Percentiles rank a stretch among this genome's conserved stretches.
These are phyloP conservation scores for Coptodon bakossiorum DNA, from an alignment of 2,113 vertebrate species.

Conservation along the genomic window DNA sequence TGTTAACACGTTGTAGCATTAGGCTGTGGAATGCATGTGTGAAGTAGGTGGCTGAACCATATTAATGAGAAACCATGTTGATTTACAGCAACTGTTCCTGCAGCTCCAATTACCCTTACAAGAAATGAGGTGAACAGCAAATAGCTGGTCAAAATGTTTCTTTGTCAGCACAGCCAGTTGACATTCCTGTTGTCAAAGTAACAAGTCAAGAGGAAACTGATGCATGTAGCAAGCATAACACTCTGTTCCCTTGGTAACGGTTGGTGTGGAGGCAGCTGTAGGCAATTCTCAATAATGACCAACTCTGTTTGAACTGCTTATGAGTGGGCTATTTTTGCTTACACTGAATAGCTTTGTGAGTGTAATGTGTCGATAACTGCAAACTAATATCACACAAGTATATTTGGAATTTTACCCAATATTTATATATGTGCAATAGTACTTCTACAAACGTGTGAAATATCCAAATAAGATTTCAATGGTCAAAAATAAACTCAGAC, in stretches of 20 bases:
- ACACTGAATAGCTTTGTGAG: neutral
- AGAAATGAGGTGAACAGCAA: conserved; percentile 29
- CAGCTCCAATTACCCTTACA: conserved; percentile 18
- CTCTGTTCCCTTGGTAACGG: conserved; percentile 58
- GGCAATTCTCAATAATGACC: conserved; percentile 8
- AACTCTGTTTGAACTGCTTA: neutral
- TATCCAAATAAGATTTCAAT: neutral
- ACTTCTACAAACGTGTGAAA: neutral
- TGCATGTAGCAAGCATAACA: conserved; percentile 35
- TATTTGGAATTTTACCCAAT: neutral
- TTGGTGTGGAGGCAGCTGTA: conserved; percentile 22
- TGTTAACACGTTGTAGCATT: neutral
- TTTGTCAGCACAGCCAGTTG: conserved; percentile 43
- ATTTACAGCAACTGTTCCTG: conserved; percentile 44
- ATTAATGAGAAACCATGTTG: conserved; percentile 27
- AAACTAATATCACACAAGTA: neutral
- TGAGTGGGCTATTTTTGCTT: neutral
- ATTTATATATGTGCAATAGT: neutral
- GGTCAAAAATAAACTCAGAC: neutral
- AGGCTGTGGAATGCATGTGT: conserved; percentile 11
- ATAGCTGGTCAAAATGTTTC: conserved; percentile 17
- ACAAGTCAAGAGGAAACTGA: conserved; percentile 44
- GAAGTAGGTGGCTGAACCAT: neutral
- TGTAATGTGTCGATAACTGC: neutral
- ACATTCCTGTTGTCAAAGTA: conserved; percentile 70